Percentiles rank a stretch among this genome's conserved stretches.
Evolutionary conservation across 2,113 vertebrate genomes (phyloP).

Genomic region (Tamias sibiricus): DNA sequence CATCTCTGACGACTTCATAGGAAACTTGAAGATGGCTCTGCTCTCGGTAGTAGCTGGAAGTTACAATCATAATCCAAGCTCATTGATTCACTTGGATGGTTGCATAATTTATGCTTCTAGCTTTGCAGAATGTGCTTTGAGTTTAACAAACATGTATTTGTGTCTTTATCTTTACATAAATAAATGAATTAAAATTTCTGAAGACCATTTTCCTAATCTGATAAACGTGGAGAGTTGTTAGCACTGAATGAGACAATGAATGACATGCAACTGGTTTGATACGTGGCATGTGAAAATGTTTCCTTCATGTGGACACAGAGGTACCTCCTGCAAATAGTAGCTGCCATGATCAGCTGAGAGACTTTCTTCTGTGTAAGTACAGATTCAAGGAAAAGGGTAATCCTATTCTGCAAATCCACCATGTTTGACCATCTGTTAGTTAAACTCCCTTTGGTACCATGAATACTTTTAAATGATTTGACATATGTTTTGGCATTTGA

Average conservation of each 20-base stretch:
- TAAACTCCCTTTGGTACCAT: not conserved
- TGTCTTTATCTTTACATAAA: not conserved
- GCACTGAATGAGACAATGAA: not conserved
- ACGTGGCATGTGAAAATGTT: not conserved
- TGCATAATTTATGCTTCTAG: not conserved
- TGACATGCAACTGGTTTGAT: not conserved
- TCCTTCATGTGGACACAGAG: not conserved
- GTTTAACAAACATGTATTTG: not conserved
- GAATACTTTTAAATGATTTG: not conserved
- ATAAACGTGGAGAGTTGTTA: not conserved
- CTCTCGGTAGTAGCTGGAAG: not conserved
- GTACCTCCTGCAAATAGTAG: not conserved
- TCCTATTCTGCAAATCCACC: not conserved
- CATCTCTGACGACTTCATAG: not conserved
- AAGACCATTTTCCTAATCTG: not conserved
- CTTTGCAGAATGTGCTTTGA: not conserved
- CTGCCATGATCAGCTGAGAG: not conserved
- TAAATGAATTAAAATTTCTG: not conserved
- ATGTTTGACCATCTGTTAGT: not conserved
- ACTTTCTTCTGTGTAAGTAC: not conserved
- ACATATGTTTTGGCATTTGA: not conserved
- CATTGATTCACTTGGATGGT: not conserved
- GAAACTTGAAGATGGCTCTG: not conserved
- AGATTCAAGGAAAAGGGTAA: not conserved
- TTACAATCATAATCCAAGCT: not conserved